Conservation (phyloP, 2,888 invertebrate species). For the Neoascia interrupta region DNA sequence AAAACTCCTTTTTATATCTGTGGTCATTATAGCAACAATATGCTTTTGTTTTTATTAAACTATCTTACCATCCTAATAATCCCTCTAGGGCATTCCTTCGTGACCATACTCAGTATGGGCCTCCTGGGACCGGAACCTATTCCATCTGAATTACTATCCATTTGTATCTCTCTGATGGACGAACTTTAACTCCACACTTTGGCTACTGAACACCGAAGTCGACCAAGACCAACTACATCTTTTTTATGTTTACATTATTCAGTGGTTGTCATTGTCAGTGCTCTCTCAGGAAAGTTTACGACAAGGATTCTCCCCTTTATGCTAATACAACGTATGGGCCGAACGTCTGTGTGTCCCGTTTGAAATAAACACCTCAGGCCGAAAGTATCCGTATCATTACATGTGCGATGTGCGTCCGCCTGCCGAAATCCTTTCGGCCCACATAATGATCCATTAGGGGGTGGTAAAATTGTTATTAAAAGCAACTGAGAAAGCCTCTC, state of each 20-base stretch:
- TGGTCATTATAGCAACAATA: slow-evolving; percentile 19
- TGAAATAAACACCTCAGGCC: slow-evolving; percentile 62
- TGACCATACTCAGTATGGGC: background rate
- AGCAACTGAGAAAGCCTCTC: slow-evolving; percentile 56
- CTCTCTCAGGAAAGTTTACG: slow-evolving; percentile 12
- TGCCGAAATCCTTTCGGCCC: slow-evolving; percentile 43
- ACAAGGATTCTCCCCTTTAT: slow-evolving; percentile 34
- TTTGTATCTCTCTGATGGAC: background rate
- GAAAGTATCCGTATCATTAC: slow-evolving; percentile 49
- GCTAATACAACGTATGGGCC: slow-evolving; percentile 37
- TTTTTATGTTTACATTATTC: slow-evolving; percentile 52
- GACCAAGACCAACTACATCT: slow-evolving; percentile 16
- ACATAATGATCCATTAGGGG: slow-evolving; percentile 68
- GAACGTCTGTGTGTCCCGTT: slow-evolving; percentile 16
- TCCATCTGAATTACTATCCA: slow-evolving; percentile 5
- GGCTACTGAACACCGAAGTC: background rate
- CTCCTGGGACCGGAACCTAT: slow-evolving; percentile 33
- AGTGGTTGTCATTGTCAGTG: slow-evolving; percentile 40
- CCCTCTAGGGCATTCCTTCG: slow-evolving; percentile 22
- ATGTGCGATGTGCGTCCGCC: slow-evolving; percentile 42
- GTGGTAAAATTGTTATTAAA: slow-evolving; percentile 66
- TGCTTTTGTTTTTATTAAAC: slow-evolving; percentile 36
- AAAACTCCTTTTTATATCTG: no score
- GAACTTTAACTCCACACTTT: slow-evolving; percentile 26
- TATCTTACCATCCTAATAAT: slow-evolving; percentile 18